Percentiles rank a stretch among this genome's conserved stretches.
Conservation (phyloP, 2,113 vertebrate species). For the Ictalurus furcatus region DNA sequence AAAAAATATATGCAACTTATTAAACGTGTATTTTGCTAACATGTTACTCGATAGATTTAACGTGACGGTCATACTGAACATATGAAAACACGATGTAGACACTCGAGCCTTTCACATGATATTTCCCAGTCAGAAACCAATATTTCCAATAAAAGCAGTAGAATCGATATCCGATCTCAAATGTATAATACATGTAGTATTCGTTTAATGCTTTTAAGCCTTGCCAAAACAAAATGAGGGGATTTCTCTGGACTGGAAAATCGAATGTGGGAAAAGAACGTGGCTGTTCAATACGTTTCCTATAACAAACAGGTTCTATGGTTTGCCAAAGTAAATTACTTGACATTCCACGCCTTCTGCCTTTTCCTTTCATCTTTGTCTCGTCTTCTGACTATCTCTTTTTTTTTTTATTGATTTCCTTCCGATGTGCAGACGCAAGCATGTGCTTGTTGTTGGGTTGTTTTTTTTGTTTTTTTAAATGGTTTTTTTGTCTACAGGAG, state of each 20-base stretch:
- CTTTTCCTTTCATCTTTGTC: conserved; percentile 63
- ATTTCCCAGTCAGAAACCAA: conserved; percentile 5
- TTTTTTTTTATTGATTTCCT: conserved; percentile 68
- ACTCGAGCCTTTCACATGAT: not conserved
- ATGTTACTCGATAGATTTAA: too few relatives aligned
- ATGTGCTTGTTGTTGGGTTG: conserved; percentile 62
- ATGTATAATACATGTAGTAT: conserved; percentile 12
- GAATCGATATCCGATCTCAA: conserved; percentile 19
- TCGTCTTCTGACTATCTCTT: conserved; percentile 46
- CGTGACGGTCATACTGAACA: not conserved
- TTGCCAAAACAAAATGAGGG: not conserved
- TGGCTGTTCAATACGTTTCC: conserved; percentile 34
- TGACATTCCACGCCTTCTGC: conserved; percentile 48
- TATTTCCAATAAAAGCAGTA: conserved; percentile 5
- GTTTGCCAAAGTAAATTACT: conserved; percentile 47
- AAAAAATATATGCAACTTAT: not conserved
- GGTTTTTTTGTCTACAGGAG: conserved; percentile 56
- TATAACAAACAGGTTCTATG: conserved; percentile 61
- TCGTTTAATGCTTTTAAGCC: conserved; percentile 14
- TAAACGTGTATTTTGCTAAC: not conserved
- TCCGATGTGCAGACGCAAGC: conserved; percentile 68
- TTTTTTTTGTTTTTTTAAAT: conserved; percentile 46
- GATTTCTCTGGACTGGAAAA: conserved; percentile 1
- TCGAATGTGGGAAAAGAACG: conserved; percentile 32
- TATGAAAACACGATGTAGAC: not conserved